These are phyloP conservation scores for Ochlodes sylvanus DNA, from an alignment of 2,888 invertebrate species.

Conservation along the genomic window DNA sequence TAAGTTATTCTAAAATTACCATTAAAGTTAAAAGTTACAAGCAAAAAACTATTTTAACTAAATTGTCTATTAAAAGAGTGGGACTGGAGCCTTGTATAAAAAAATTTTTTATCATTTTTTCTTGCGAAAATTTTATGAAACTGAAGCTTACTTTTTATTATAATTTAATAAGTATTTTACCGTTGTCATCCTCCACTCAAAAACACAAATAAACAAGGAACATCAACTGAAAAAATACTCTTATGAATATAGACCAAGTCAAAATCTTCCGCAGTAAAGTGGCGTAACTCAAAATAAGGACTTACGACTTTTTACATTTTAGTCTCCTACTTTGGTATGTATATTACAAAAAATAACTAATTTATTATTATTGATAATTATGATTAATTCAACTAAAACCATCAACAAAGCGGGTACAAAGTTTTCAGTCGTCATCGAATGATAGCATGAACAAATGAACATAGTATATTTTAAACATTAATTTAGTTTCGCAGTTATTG, in stretches of 20 bases:
- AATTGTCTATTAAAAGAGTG: constrained; percentile 8
- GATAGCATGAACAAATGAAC: background rate
- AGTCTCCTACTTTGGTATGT: constrained; percentile 19
- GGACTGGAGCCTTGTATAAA: background rate
- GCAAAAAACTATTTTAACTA: constrained; percentile 20
- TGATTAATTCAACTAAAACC: constrained; percentile 18
- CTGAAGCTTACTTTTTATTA: no score
- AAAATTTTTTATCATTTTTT: background rate
- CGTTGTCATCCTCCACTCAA: background rate
- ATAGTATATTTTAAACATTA: constrained; percentile 8
- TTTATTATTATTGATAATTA: constrained; percentile 6
- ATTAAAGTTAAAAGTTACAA: constrained; percentile 12
- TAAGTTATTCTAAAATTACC: constrained; percentile 16
- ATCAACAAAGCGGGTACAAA: constrained; percentile 33
- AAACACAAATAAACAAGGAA: constrained; percentile 14
- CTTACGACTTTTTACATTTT: constrained; percentile 2
- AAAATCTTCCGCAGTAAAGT: constrained; percentile 9
- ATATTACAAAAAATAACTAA: constrained; percentile 11
- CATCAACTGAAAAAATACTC: background rate
- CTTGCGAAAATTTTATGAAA: no score
- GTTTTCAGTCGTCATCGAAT: constrained; percentile 21
- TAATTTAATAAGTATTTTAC: no score
- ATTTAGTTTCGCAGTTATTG: constrained; percentile 30
- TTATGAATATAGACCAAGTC: constrained; percentile 3
- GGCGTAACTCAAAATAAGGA: constrained; percentile 11